Conservation (phyloP, 2,888 invertebrate genomes). For the Deilephila porcellus region DNA sequence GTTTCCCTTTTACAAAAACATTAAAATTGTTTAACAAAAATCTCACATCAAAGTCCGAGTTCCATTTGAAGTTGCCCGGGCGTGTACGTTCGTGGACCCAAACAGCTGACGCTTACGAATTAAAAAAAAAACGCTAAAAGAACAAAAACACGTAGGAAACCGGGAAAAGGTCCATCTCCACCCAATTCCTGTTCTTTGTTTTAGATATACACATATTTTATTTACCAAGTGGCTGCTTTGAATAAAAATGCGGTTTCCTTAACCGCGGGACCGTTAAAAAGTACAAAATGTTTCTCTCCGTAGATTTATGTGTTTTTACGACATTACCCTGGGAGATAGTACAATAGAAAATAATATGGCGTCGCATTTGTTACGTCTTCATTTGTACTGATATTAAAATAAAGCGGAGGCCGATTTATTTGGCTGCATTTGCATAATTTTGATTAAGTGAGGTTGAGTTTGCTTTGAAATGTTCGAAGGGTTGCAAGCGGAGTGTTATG, state of each 20-base stretch:
- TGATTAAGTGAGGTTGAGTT: constrained; percentile 23
- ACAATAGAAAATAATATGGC: constrained; percentile 41
- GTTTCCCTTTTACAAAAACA: constrained; percentile 1
- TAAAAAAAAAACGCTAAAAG: constrained; percentile 28
- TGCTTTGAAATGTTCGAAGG: constrained; percentile 18
- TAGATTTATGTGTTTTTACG: constrained; percentile 64
- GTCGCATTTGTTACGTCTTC: constrained; percentile 32
- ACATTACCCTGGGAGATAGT: constrained; percentile 52
- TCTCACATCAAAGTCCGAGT: constrained; percentile 21
- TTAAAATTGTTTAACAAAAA: background rate
- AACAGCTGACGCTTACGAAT: constrained; percentile 24
- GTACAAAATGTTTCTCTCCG: constrained; percentile 62
- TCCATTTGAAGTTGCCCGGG: constrained; percentile 23
- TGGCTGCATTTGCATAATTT: constrained; percentile 23
- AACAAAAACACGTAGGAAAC: constrained; percentile 53
- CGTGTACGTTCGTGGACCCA: constrained; percentile 25
- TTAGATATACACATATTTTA: constrained; percentile 80
- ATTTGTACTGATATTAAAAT: constrained; percentile 32
- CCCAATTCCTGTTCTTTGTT: constrained; percentile 78
- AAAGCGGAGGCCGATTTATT: constrained; percentile 17
- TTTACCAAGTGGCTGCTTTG: constrained; percentile 83
- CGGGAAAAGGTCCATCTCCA: constrained; percentile 70
- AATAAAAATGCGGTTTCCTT: constrained; percentile 81
- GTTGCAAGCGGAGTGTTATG: constrained; percentile 17
- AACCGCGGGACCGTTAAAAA: constrained; percentile 69